Base-by-base conservation (phyloP, 2,797 vertebrate species). In the Silurus lanzhouensis region DNA sequence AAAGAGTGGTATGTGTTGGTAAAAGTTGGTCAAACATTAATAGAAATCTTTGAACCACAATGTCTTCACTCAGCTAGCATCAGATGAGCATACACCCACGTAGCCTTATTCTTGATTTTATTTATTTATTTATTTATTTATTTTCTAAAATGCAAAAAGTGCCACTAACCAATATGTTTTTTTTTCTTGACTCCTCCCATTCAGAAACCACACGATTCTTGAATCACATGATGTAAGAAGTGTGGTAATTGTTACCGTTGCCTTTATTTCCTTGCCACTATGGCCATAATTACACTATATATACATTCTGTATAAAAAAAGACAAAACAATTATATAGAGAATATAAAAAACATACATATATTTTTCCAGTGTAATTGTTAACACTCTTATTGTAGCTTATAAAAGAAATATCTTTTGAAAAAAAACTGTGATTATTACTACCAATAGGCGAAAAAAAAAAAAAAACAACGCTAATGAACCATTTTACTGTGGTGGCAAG, bases 311-410 rank as follows among this genome's bases (percentile, higher is more conserved):
- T 96, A 96, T 93, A 93, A 93, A 94, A 94, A 91, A 94, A 93
- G 93, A 94, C 92, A 94, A 94, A 94, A 93, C 74, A 93, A 91
- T 91, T 95, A 95, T 96, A 95, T 94, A 95, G 94, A 95, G 93
- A 94, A 95, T 95, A 95, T 94, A 94, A 94, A 38, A 95, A 94
- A 95, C 94, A 95, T 94, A 94, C 93, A 92, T 96, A 95, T 96
- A 96, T 96, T 96, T 96, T 96, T 96, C 92, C 95, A 95, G 95
- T 95, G 94, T 95, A 95, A 93, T 95, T 95, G 95, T 94, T 94
- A 93, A 94, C 92, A 92, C 92, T 94, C 92, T 93, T 93, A 93
- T 93, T 89, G 94, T 92, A 92, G 90, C 92, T 91, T 92, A 92
- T 91, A 91, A 90, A 58, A 71, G 89, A 93, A 90, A 91, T 90